Percentiles rank a stretch among this genome's conserved stretches.
Conservation (phyloP, 2,113 vertebrate species). For the Sphyrna mokarran region DNA sequence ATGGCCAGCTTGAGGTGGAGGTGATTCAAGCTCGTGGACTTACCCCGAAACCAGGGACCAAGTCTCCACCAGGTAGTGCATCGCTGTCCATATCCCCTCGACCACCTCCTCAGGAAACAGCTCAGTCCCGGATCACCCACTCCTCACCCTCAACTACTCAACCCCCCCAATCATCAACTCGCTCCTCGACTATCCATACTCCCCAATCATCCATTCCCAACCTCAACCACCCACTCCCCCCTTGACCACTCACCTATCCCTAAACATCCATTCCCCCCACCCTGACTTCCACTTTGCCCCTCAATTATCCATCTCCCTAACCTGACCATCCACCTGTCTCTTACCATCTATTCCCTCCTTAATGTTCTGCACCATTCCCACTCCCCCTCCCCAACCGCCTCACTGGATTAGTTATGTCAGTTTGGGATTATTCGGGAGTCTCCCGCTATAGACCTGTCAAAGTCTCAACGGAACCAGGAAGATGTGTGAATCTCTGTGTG, state of each 20-base stretch:
- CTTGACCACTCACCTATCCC: not conserved
- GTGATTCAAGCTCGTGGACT: constrained; percentile 92
- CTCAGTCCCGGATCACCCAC: not conserved
- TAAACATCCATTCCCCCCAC: too few relatives aligned
- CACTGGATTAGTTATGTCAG: not conserved
- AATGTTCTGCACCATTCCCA: too few relatives aligned
- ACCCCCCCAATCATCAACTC: not conserved
- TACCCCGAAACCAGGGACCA: constrained; percentile 89
- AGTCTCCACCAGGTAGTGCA: constrained; percentile 80
- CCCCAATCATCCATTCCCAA: too few relatives aligned
- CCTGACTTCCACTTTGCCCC: too few relatives aligned
- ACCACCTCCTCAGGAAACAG: too few relatives aligned
- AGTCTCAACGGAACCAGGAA: too few relatives aligned
- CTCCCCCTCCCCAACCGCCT: not conserved
- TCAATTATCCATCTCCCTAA: not conserved
- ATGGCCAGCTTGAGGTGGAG: constrained; percentile 92
- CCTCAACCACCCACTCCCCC: not conserved
- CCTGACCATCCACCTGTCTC: not conserved
- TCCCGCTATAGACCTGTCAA: not conserved
- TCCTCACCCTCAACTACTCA: not conserved
- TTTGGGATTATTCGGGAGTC: not conserved
- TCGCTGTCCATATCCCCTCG: not conserved
- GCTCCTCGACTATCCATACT: not conserved
- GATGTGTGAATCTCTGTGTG: not conserved
- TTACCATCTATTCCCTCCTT: not conserved